A percentile compares a stretch with the other conserved stretches of the same genome.
These are phyloP conservation scores for Hofmannophila pseudospretella DNA, from an alignment of 2,888 invertebrate species.

Conservation along the genomic window DNA sequence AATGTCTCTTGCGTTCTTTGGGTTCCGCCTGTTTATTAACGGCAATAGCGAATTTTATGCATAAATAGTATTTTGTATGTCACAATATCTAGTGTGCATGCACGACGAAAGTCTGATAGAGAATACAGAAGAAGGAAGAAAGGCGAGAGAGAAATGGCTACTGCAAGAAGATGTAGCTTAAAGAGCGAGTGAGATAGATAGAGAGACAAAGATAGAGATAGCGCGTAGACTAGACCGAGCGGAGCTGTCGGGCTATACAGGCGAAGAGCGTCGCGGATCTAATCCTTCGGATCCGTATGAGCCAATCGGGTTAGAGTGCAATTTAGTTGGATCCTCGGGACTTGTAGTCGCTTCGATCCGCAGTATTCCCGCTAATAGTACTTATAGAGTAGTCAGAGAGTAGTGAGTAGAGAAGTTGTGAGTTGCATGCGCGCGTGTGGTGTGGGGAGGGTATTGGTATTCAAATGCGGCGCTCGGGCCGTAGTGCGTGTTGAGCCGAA, in stretches of 20 bases:
- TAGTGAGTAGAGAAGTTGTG: conserved; percentile 75
- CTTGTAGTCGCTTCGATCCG: conserved; percentile 51
- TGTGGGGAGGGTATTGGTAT: conserved; percentile 82
- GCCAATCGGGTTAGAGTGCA: conserved; percentile 34
- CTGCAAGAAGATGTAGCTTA: conserved; percentile 70
- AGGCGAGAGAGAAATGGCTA: conserved; percentile 69
- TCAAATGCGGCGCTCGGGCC: conserved; percentile 82
- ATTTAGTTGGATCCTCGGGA: conserved; percentile 67
- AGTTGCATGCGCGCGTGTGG: conserved; percentile 77
- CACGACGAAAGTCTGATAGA: conserved; percentile 73
- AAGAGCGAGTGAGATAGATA: conserved; percentile 70
- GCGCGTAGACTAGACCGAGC: conserved; percentile 73
- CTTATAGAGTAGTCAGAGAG: conserved; percentile 61
- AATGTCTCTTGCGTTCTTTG: conserved; percentile 60
- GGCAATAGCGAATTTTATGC: conserved; percentile 69
- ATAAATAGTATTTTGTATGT: conserved; percentile 66
- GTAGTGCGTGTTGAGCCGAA: conserved; percentile 52
- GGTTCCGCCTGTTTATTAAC: conserved; percentile 50
- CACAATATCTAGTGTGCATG: conserved; percentile 78
- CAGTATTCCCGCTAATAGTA: conserved; percentile 70
- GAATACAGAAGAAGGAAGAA: conserved; percentile 72
- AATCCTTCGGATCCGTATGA: conserved; percentile 56
- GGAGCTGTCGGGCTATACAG: conserved; percentile 65
- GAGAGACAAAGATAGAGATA: conserved; percentile 67
- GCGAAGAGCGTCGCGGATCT: conserved; percentile 59